phyloP scores from a whole-genome alignment of 2,888 invertebrate species.

The Macaria notata region DNA sequence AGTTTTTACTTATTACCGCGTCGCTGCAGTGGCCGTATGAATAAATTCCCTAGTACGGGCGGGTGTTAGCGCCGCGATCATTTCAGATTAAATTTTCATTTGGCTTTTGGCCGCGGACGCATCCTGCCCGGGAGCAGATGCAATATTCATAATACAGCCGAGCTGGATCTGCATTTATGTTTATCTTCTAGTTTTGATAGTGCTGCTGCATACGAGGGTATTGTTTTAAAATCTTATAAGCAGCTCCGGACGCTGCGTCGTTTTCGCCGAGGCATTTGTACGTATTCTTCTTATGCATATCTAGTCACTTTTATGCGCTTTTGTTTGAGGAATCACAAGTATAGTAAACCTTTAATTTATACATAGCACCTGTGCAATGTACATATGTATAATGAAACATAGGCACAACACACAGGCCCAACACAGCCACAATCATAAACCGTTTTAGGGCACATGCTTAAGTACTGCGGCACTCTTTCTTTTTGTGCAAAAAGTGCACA shows the following conservation, averaged over 20 bases:
- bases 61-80: constrained; percentile 52
- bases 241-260: neutral
- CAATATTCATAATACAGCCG: constrained; percentile 59
- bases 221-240: constrained; percentile 15
- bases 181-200: constrained; percentile 32
- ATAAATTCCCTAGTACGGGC: constrained; percentile 51
- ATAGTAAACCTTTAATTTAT: too few species aligned
- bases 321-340: too few species aligned
- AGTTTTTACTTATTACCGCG: constrained; percentile 66
- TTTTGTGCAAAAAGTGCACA: constrained; percentile 10
- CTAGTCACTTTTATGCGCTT: too few species aligned
- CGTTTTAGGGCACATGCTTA: too few species aligned
- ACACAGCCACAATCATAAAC: too few species aligned
- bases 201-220: constrained; percentile 2
- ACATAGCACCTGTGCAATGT: too few species aligned
- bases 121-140: constrained; percentile 40
- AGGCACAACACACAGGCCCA: too few species aligned
- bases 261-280: too few species aligned
- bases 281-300: too few species aligned
- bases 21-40: constrained; percentile 58
- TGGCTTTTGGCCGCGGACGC: constrained; percentile 52
- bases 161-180: constrained; percentile 42
- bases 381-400: too few species aligned
- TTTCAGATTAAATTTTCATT: constrained; percentile 66
- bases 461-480: neutral